A percentile compares a stretch with the other conserved stretches of the same genome.
Conservation (phyloP, 2,113 vertebrate genomes). For the Cairina moschata region DNA sequence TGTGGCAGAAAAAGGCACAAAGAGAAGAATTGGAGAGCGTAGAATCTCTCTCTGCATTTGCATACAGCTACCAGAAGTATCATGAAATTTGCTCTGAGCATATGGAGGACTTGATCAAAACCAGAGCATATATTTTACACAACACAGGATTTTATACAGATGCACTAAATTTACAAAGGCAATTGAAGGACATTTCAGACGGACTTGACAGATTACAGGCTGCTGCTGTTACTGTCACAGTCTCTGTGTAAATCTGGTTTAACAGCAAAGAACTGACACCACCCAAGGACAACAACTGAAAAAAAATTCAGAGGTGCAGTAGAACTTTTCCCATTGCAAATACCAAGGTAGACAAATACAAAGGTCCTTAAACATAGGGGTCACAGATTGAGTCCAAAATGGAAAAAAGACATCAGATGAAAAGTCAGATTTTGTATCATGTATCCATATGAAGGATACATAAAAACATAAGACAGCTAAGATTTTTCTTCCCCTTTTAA, state of each 20-base stretch:
- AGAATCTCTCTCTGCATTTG: conserved; percentile 16
- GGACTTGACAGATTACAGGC: conserved; percentile 55
- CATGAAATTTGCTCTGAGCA: conserved; percentile 46
- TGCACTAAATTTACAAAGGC: conserved; percentile 44
- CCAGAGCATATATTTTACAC: conserved; percentile 19
- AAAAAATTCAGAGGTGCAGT: not conserved
- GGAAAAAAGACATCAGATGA: accelerated
- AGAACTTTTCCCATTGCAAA: not conserved
- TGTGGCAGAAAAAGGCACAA: not conserved
- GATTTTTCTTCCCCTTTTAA: not conserved
- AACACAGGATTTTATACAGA: conserved; percentile 32
- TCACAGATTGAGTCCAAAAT: not conserved
- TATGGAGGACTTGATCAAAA: conserved; percentile 40
- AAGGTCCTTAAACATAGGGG: not conserved
- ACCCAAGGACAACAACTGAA: conserved; percentile 44
- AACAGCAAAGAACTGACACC: conserved; percentile 46
- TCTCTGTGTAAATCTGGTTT: conserved; percentile 51
- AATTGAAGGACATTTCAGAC: conserved; percentile 44
- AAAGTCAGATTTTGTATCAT: not conserved
- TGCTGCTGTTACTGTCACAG: conserved; percentile 53
- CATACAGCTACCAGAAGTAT: not conserved
- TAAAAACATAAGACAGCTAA: not conserved
- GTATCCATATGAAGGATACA: not conserved
- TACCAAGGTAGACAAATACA: not conserved
- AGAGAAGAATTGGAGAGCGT: not conserved